Conservation (phyloP, 2,888 invertebrate species). For the Rhorus exstirpatorius region DNA sequence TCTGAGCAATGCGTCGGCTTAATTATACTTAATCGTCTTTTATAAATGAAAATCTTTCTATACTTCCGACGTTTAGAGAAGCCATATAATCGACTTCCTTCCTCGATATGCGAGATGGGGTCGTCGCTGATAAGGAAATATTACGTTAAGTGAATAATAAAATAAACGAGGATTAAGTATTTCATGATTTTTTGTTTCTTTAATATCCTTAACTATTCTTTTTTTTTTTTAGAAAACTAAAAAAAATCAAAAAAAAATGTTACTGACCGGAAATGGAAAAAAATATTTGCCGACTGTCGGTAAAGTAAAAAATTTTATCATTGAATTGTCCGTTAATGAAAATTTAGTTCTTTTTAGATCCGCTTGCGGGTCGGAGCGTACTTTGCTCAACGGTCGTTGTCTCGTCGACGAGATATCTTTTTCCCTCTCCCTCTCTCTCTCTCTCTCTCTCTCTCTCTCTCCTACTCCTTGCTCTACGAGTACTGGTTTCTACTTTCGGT, state of each 20-base stretch:
- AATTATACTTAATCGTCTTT: slow-evolving; percentile 68
- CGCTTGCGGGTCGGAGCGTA: slow-evolving; percentile 61
- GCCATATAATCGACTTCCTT: slow-evolving; percentile 36
- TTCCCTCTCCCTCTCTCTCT: not conserved
- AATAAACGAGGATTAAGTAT: slow-evolving; percentile 40
- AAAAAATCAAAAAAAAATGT: no score
- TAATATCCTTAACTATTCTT: not conserved
- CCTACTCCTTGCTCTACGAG: no score
- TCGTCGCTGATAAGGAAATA: slow-evolving; percentile 44
- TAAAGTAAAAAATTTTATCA: no score
- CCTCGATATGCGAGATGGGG: slow-evolving; percentile 14
- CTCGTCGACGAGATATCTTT: not conserved
- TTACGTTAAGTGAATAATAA: slow-evolving; percentile 58
- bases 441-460: slow-evolving; percentile 1
- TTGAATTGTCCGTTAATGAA: no score
- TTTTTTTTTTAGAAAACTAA: not conserved
- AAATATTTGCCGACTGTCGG: no score
- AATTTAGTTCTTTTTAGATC: slow-evolving; percentile 33
- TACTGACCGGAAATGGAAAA: no score
- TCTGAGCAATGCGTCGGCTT: slow-evolving; percentile 48
- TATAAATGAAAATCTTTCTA: slow-evolving; percentile 67
- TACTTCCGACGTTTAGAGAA: slow-evolving; percentile 63
- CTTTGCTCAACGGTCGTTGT: slow-evolving; percentile 27
- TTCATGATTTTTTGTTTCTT: not conserved
- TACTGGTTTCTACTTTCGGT: not conserved